Base-by-base conservation (phyloP, 2,797 vertebrate genomes). In the Scomberomorus guttatus region DNA sequence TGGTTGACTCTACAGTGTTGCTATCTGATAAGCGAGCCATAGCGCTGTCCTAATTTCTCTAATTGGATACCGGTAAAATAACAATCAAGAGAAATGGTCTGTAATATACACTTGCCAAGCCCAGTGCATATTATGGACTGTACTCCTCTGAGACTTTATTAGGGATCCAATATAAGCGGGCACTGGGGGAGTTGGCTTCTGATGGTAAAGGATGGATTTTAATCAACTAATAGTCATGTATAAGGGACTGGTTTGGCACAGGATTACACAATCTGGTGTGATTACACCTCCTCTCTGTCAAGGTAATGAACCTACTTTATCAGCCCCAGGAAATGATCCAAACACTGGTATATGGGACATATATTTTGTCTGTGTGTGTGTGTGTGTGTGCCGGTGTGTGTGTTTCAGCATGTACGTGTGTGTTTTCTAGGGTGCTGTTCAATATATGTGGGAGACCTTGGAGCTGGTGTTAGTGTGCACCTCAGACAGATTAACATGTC, bases 51-150 rank as follows among this genome's bases (percentile, higher is more conserved):
- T 88, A 81, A 91, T 91, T 90, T 77, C 74, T 88, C 60, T 91
- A 90, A 89, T 86, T 88, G 74, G 72, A 81, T 88, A 72, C 68
- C 15, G 13, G 62, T 90, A 83, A 90, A 92, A 88, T 83, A 89
- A 90, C 82, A 92, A 92, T 92, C 81, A 89, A 89, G 85, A 92
- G 82, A 86, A 91, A 93, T 89, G 79, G 87, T 80, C 64, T 86
- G 78, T 82, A 89, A 86, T 89, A 84, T 83, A 78, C 75, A 68
- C 73, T 63, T 18, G 0, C 70, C 72, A 67, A 87, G 77, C 71
- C 63, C 57, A 50, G 39, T 52, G 64, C 64, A 18, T 81, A 81
- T 77, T 87, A 76, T 69, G 65, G 76, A 67, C 79, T 59, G 37
- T 13, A 39, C 60, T 89, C 88, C 88, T 85, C 59, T 52, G 83